Percentiles rank a stretch among this genome's conserved stretches.
Conservation (phyloP, 2,888 invertebrate genomes). For the Drosophila demipolita region DNA sequence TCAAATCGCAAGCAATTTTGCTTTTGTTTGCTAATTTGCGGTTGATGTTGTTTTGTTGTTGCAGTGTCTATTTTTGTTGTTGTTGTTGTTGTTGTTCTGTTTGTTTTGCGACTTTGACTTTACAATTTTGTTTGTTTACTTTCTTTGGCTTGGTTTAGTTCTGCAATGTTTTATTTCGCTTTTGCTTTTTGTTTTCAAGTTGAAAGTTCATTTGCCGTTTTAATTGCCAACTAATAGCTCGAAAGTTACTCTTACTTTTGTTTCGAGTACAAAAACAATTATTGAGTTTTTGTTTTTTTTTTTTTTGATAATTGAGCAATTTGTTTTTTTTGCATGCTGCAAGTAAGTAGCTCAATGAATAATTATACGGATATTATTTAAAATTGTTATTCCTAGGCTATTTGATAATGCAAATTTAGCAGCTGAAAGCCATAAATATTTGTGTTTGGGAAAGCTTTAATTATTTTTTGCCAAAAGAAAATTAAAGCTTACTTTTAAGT, state of each 20-base stretch:
- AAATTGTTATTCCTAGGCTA: slow-evolving; percentile 8
- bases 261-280: slow-evolving; percentile 6
- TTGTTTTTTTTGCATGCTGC: slow-evolving; percentile 4
- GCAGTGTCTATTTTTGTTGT: slow-evolving; percentile 18
- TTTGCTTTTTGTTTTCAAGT: slow-evolving; percentile 27
- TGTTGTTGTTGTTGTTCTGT: slow-evolving; percentile 9
- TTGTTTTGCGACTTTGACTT: slow-evolving; percentile 47
- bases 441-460: not conserved
- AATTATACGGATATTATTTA: slow-evolving; percentile 19
- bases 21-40: slow-evolving; percentile 78
- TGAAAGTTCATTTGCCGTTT: slow-evolving; percentile 80
- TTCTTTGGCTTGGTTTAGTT: slow-evolving; percentile 74
- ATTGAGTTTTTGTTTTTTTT: not conserved
- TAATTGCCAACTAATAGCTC: slow-evolving; percentile 75
- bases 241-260: slow-evolving; percentile 69
- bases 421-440: not conserved
- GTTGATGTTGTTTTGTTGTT: slow-evolving; percentile 46
- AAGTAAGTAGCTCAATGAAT: slow-evolving; percentile 17
- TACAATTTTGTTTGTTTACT: slow-evolving; percentile 69
- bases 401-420: not conserved
- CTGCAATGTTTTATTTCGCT: slow-evolving; percentile 22
- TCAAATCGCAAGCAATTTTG: slow-evolving; percentile 68
- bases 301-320: slow-evolving; percentile 41
- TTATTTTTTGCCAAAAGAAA: not conserved
- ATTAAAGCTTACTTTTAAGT: not conserved